A percentile compares a stretch with the other conserved stretches of the same genome.
These are phyloP conservation scores for Torymus texanus DNA, from an alignment of 2,888 invertebrate genomes.

Conservation along the genomic window DNA sequence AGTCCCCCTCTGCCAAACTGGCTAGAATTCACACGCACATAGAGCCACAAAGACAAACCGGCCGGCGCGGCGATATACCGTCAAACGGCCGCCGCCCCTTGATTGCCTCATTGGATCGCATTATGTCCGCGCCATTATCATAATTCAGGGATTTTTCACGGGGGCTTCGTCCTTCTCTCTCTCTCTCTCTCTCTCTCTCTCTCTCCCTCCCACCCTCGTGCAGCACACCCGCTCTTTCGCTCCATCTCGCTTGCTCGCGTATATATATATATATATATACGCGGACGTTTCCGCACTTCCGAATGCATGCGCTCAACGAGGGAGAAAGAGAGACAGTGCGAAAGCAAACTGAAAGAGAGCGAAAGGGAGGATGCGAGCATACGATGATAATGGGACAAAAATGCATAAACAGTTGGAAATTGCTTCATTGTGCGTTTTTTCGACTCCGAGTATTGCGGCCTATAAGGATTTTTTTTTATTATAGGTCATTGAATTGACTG, in stretches of 20 bases:
- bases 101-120: conserved; percentile 75
- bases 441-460: no score
- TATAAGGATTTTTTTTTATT: no score
- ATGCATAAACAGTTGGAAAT: background rate
- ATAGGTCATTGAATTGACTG: no score
- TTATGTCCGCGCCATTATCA: conserved; percentile 74
- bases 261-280: no score
- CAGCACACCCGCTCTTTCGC: background rate
- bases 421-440: no score
- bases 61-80: conserved; percentile 45
- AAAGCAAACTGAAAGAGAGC: conserved; percentile 15
- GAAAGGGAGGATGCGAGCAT: background rate
- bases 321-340: background rate
- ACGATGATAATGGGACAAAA: background rate
- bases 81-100: conserved; percentile 67
- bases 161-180: background rate
- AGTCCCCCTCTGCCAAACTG: background rate
- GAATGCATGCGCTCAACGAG: background rate
- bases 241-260: conserved; percentile 11
- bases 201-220: background rate
- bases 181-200: conserved; percentile 7
- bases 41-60: conserved; percentile 5
- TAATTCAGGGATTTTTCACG: conserved; percentile 74
- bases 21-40: conserved; percentile 40
- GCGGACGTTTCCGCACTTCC: conserved; percentile 11